Percentiles rank a stretch among this genome's conserved stretches.
phyloP scores from a whole-genome alignment of 2,797 vertebrate genomes.

The Syngnathus acus region DNA sequence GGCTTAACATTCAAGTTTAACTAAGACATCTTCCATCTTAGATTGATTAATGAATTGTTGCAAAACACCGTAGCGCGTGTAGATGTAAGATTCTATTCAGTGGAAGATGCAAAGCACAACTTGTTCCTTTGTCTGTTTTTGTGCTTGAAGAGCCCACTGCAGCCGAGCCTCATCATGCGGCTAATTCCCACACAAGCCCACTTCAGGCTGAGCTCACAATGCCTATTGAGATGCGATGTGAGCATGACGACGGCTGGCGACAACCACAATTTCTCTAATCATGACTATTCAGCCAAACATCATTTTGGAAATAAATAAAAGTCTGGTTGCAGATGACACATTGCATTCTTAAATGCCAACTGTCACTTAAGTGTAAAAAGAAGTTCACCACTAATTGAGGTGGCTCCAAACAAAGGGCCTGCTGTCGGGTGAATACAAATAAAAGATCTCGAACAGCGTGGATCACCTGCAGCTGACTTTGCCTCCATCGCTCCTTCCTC shows the following conservation, averaged over 20 bases:
- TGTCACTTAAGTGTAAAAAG: too few species aligned
- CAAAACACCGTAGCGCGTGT: constrained; percentile 16
- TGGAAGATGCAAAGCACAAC: constrained; percentile 36
- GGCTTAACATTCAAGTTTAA: too few species aligned
- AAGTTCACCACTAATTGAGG: too few species aligned
- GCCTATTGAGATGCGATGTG: constrained; percentile 54
- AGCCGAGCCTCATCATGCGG: constrained; percentile 52
- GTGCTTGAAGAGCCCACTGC: constrained; percentile 52
- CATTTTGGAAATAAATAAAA: too few species aligned
- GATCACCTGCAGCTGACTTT: constrained; percentile 72
- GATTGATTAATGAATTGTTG: too few species aligned
- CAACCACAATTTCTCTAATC: constrained; percentile 12
- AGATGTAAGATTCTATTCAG: constrained; percentile 1
- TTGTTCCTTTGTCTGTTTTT: constrained; percentile 48
- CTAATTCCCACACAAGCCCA: constrained; percentile 63
- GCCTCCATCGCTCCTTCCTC: constrained; percentile 73
- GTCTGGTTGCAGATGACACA: too few species aligned
- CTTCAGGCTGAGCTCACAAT: constrained; percentile 56
- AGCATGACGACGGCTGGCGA: constrained; percentile 39
- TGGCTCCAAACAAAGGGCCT: background rate
- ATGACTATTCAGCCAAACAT: too few species aligned
- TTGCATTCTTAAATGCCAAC: too few species aligned
- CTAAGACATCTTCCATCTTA: too few species aligned
- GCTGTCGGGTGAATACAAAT: background rate
- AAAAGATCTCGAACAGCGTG: background rate